Evolutionary conservation across 92 coral and sea anemone species (phyloP).

Genomic region (Paragorgia papillata): DNA sequence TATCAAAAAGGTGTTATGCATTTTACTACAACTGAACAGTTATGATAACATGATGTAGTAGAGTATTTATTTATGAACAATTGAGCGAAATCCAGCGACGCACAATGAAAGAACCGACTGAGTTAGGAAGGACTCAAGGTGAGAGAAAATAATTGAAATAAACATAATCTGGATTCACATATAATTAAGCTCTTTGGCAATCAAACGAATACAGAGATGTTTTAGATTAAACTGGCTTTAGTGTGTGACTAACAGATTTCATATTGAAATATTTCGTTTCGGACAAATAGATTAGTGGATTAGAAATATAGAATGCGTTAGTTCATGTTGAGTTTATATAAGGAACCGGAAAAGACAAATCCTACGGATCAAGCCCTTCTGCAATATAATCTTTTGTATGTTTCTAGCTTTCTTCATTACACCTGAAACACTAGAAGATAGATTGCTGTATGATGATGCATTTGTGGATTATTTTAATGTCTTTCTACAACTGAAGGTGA

Average conservation of each 20-base stretch:
- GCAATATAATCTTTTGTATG: too few species aligned
- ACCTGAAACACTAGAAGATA: conserved; percentile 76
- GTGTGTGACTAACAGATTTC: neutral
- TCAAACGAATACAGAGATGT: neutral
- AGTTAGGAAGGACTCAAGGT: neutral
- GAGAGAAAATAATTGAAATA: neutral
- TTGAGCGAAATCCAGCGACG: neutral
- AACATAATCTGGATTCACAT: neutral
- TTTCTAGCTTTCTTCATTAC: conserved; percentile 26
- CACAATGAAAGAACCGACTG: neutral
- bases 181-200: neutral
- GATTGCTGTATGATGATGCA: conserved; percentile 83
- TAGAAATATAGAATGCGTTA: neutral
- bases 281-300: neutral
- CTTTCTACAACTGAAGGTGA: conserved; percentile 81
- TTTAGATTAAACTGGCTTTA: neutral
- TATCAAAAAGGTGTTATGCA: neutral
- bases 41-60: neutral
- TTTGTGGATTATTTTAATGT: conserved; percentile 96
- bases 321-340: too few species aligned
- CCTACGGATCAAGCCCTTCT: too few species aligned
- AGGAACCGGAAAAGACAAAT: too few species aligned
- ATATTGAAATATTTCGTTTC: neutral
- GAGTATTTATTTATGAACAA: neutral
- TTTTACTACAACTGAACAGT: neutral